These are phyloP conservation scores for Sweltsa coloradensis DNA, from an alignment of 1,140 invertebrate genomes.

Conservation along the genomic window DNA sequence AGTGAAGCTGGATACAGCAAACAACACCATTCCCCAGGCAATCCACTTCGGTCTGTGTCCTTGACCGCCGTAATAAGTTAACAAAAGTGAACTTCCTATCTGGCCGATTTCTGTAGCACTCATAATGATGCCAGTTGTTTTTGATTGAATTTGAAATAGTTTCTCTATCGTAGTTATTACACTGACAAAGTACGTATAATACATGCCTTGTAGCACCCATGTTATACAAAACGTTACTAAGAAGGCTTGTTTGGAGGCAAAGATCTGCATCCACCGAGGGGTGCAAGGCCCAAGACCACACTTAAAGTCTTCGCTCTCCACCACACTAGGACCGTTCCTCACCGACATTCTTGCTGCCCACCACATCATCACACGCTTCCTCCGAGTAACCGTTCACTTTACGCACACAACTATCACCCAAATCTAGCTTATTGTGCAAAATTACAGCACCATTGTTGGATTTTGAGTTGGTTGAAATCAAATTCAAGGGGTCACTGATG, in stretches of 20 bases:
- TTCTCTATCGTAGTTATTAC: constrained; percentile 96
- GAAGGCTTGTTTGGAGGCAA: constrained; percentile 82
- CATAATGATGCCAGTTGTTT: constrained; percentile 85
- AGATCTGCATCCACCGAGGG: constrained; percentile 56
- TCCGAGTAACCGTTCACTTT: too few species aligned
- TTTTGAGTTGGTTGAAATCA: too few species aligned
- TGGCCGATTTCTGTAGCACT: constrained; percentile 92
- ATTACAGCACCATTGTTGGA: too few species aligned
- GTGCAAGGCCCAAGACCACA: constrained; percentile 58
- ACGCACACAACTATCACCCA: too few species aligned
- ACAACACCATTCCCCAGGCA: constrained; percentile 82
- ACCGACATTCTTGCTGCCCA: too few species aligned
- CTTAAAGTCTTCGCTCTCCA: constrained; percentile 34
- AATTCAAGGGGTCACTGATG: too few species aligned
- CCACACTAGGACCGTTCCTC: too few species aligned
- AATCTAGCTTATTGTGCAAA: too few species aligned
- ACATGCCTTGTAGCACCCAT: constrained; percentile 87
- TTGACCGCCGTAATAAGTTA: constrained; percentile 88
- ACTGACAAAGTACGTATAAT: constrained; percentile 90
- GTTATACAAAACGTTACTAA: constrained; percentile 77
- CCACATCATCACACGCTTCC: too few species aligned
- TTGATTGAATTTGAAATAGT: constrained; percentile 88
- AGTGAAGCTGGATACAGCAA: constrained; percentile 74
- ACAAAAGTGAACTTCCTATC: constrained; percentile 72
- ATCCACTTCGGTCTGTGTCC: constrained; percentile 95